Percentiles rank a stretch among this genome's conserved stretches.
Evolutionary conservation across 92 coral and sea anemone genomes (phyloP).

Genomic region (Phenganax subtilis): DNA sequence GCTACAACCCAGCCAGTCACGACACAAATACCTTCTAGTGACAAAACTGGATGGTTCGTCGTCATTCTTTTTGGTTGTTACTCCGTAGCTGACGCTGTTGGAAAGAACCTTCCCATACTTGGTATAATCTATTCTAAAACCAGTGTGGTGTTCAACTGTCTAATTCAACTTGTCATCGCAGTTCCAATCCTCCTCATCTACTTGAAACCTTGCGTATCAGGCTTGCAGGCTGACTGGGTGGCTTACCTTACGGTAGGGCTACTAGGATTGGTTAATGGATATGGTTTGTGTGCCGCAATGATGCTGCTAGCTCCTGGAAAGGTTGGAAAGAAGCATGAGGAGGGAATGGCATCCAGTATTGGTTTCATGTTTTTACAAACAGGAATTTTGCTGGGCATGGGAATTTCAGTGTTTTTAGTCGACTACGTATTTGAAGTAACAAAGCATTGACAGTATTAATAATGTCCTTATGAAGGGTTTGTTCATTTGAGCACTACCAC

Average conservation of each 20-base stretch:
- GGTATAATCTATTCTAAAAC: conserved; percentile 74
- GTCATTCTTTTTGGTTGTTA: conserved; percentile 77
- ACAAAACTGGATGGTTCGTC: conserved; percentile 81
- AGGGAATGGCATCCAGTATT: conserved; percentile 76
- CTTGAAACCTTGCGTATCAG: conserved; percentile 66
- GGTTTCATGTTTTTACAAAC: conserved; percentile 79
- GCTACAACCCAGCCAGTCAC: conserved; percentile 26
- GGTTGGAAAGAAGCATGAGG: conserved; percentile 62
- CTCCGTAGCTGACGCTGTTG: conserved; percentile 78
- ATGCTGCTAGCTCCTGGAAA: conserved; percentile 80
- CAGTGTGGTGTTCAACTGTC: conserved; percentile 58
- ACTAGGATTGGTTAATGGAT: conserved; percentile 74
- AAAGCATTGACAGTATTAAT: conserved; percentile 22
- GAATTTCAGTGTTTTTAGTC: conserved; percentile 59
- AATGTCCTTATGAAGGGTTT: no score
- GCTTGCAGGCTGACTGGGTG: conserved; percentile 73
- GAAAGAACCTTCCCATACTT: conserved; percentile 71
- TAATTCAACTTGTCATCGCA: conserved; percentile 71
- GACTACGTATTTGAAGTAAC: conserved; percentile 61
- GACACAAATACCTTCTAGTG: conserved; percentile 44
- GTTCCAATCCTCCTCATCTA: conserved; percentile 71
- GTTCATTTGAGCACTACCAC: no score
- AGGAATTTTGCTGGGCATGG: conserved; percentile 72
- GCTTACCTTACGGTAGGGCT: conserved; percentile 66
- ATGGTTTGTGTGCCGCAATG: conserved; percentile 85